A percentile compares a stretch with the other conserved stretches of the same genome.
Conservation (phyloP, 2,888 invertebrate genomes). For the Yponomeuta sedellus region DNA sequence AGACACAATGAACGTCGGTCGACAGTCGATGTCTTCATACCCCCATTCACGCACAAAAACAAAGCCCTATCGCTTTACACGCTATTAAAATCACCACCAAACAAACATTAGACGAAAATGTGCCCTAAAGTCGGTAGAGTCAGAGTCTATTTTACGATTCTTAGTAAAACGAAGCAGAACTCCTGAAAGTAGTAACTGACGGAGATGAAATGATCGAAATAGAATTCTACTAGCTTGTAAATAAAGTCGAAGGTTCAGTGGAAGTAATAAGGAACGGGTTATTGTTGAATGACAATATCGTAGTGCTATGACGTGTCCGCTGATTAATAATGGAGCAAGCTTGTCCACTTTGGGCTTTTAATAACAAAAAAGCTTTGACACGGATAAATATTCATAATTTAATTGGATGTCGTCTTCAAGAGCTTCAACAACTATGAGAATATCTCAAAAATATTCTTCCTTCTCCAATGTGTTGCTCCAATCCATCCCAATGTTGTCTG, state of each 20-base stretch:
- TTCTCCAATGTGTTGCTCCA: too few relatives aligned
- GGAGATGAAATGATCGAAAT: slow-evolving; percentile 17
- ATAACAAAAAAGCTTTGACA: not conserved
- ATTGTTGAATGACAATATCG: slow-evolving; percentile 70
- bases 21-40: slow-evolving; percentile 70
- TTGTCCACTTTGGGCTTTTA: slow-evolving; percentile 39
- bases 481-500: too few relatives aligned
- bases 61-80: slow-evolving; percentile 60
- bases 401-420: not conserved
- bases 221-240: accelerated
- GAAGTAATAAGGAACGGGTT: slow-evolving; percentile 51
- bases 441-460: not conserved
- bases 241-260: slow-evolving; percentile 26
- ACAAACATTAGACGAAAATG: slow-evolving; percentile 23
- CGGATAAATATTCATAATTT: not conserved
- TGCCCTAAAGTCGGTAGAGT: slow-evolving; percentile 20
- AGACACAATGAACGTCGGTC: slow-evolving; percentile 48
- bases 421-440: not conserved
- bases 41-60: slow-evolving; percentile 49
- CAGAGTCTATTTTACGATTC: slow-evolving; percentile 19
- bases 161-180: slow-evolving; percentile 23
- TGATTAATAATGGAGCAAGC: slow-evolving; percentile 72
- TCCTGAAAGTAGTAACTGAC: slow-evolving; percentile 29
- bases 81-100: slow-evolving; percentile 44
- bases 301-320: slow-evolving; percentile 71